Conservation (phyloP, 35 echinoderm and acorn worm species). For the Eucidaris tribuloides region DNA sequence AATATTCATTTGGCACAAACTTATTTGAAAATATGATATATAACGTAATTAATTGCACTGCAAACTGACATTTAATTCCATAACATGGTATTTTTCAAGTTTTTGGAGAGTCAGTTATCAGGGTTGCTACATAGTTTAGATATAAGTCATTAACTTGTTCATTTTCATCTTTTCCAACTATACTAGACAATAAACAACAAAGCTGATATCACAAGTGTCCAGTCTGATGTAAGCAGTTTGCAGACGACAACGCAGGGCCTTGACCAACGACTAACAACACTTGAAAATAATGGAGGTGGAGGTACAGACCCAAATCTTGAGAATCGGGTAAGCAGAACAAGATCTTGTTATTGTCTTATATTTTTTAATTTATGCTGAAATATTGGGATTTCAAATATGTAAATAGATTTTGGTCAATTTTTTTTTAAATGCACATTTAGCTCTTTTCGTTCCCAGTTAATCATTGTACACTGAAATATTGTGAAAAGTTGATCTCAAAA, state of each 20-base stretch:
- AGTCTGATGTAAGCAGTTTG: neutral
- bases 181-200: neutral
- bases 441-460: neutral
- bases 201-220: neutral
- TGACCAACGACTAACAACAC: neutral
- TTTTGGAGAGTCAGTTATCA: too few relatives aligned
- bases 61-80: too few relatives aligned
- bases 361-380: neutral
- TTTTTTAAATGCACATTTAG: neutral
- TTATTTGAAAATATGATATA: too few relatives aligned
- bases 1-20: too few relatives aligned
- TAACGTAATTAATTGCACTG: too few relatives aligned
- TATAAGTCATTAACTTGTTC: too few relatives aligned
- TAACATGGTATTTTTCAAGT: too few relatives aligned
- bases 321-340: neutral
- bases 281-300: neutral
- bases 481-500: neutral
- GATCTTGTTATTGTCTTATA: neutral
- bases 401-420: neutral
- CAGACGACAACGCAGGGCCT: neutral
- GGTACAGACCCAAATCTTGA: conserved; percentile 5
- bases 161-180: neutral
- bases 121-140: too few relatives aligned
- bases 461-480: neutral
- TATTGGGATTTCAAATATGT: neutral